Percentiles rank a stretch among this genome's conserved stretches.
These are phyloP conservation scores for Lithodes maja DNA, from an alignment of 2,888 invertebrate species.

Conservation along the genomic window DNA sequence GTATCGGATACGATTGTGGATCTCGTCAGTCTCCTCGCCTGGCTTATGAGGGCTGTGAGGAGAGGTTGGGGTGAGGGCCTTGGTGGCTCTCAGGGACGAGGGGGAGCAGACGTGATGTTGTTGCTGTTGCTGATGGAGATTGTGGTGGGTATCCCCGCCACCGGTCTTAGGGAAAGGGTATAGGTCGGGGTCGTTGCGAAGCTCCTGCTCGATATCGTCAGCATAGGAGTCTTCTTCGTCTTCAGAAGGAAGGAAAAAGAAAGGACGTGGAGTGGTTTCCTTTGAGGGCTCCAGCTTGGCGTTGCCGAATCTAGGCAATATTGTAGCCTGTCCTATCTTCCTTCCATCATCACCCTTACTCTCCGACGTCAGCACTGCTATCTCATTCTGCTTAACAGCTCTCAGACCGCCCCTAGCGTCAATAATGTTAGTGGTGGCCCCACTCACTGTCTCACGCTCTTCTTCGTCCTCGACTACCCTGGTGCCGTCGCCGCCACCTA, in stretches of 20 bases:
- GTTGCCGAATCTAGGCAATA: slow-evolving; percentile 8
- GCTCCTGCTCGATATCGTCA: slow-evolving; percentile 30
- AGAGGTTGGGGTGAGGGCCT: slow-evolving; percentile 2
- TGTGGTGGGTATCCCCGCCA: neutral
- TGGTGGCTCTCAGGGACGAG: neutral
- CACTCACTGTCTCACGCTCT: neutral
- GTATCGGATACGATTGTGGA: slow-evolving; percentile 47
- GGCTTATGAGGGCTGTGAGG: slow-evolving; percentile 10
- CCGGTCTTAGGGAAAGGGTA: slow-evolving; percentile 49
- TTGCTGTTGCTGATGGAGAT: neutral
- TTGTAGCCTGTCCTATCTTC: slow-evolving; percentile 38
- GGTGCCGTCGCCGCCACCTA: slow-evolving; percentile 27
- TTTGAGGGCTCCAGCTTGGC: slow-evolving; percentile 46
- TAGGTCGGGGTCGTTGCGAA: slow-evolving; percentile 44
- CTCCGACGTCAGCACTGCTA: slow-evolving; percentile 9
- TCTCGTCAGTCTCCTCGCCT: slow-evolving; percentile 32
- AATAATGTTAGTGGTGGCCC: slow-evolving; percentile 26
- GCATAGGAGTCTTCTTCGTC: slow-evolving; percentile 50
- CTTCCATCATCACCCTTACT: slow-evolving; percentile 29
- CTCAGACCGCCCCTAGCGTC: neutral
- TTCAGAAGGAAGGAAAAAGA: slow-evolving; percentile 61
- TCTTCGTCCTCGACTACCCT: neutral
- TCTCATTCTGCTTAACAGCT: slow-evolving; percentile 29
- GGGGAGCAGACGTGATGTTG: neutral
- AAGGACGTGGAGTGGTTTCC: slow-evolving; percentile 44